Conservation (phyloP, 2,888 invertebrate species). For the Drosophila rubida region DNA sequence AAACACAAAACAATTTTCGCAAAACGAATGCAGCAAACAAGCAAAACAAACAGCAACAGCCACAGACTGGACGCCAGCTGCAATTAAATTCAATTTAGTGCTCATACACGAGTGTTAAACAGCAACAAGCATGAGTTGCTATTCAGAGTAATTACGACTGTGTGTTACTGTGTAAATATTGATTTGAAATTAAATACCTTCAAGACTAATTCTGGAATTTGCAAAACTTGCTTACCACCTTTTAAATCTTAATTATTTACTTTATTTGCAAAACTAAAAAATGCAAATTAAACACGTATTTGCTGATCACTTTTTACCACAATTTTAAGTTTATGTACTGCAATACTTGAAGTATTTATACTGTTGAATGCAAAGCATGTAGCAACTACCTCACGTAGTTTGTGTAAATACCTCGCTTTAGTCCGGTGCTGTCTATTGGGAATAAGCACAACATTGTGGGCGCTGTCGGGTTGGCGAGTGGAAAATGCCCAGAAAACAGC, state of each 20-base stretch:
- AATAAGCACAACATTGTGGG: constrained; percentile 24
- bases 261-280: too few species aligned
- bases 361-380: too few species aligned
- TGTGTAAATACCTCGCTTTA: background rate
- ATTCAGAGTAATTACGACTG: background rate
- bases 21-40: constrained; percentile 55
- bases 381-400: too few species aligned
- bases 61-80: constrained; percentile 33
- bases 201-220: too few species aligned
- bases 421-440: background rate
- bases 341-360: too few species aligned
- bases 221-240: too few species aligned
- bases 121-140: constrained; percentile 12
- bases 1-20: constrained; percentile 64
- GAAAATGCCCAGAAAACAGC: constrained; percentile 4
- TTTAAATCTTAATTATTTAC: too few species aligned
- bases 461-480: background rate
- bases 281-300: too few species aligned
- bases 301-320: too few species aligned
- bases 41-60: constrained; percentile 41
- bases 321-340: too few species aligned
- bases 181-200: too few species aligned
- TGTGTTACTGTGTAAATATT: constrained; percentile 19
- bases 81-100: constrained; percentile 79
- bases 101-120: constrained; percentile 44